A percentile compares a stretch with the other conserved stretches of the same genome.
phyloP scores from a whole-genome alignment of 2,797 vertebrate genomes.

The Poecilia wingei region DNA sequence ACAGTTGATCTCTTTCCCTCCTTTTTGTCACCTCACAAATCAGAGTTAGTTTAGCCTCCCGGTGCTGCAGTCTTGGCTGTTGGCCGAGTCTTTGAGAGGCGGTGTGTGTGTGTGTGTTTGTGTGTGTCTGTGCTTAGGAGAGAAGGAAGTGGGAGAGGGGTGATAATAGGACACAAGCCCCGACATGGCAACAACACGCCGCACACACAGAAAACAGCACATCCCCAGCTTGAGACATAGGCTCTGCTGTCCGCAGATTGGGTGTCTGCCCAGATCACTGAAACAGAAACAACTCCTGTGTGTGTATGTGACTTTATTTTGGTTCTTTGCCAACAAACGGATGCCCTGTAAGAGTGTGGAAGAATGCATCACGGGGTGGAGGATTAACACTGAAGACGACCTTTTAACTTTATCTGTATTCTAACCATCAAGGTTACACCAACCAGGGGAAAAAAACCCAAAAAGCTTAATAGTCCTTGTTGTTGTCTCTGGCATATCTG shows the following conservation, averaged over 20 bases:
- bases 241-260: constrained; percentile 68
- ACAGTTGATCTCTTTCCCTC: constrained; percentile 31
- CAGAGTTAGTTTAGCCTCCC: constrained; percentile 62
- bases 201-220: constrained; percentile 82
- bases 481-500: background rate
- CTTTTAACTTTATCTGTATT: background rate
- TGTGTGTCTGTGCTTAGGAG: constrained; percentile 17
- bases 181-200: constrained; percentile 78
- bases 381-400: constrained; percentile 14
- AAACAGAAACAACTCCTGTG: constrained; percentile 15
- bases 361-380: constrained; percentile 9
- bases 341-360: constrained; percentile 11
- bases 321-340: constrained; percentile 47
- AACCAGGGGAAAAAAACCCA: background rate
- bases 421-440: background rate
- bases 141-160: constrained; percentile 50
- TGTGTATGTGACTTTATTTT: constrained; percentile 38
- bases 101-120: constrained; percentile 26
- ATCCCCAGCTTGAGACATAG: constrained; percentile 82
- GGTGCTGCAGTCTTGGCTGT: constrained; percentile 76
- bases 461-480: background rate
- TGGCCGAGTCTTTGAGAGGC: constrained; percentile 74
- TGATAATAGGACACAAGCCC: constrained; percentile 84
- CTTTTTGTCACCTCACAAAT: constrained; percentile 33
- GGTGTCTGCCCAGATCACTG: constrained; percentile 75